phyloP scores from a whole-genome alignment of 2,888 invertebrate genomes.

The Physocephala rufipes region DNA sequence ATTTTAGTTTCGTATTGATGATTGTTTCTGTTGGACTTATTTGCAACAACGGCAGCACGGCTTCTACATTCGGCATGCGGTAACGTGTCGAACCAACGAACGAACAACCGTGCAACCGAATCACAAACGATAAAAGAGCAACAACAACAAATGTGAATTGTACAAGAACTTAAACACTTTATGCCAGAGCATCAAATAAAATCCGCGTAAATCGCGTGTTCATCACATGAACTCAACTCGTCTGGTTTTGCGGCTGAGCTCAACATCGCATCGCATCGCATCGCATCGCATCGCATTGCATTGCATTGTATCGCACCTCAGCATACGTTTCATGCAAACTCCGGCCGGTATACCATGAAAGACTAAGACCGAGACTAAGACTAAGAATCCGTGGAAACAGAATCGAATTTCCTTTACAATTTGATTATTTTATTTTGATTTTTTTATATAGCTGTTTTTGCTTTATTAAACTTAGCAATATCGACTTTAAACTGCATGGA shows the following conservation, averaged over 20 bases:
- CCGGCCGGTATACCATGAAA: neutral
- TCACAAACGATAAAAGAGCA: too few relatives aligned
- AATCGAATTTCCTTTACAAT: constrained; percentile 22
- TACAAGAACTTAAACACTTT: constrained; percentile 13
- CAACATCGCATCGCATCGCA: constrained; percentile 1
- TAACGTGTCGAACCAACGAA: constrained; percentile 5
- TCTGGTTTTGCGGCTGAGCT: neutral
- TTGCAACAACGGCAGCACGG: neutral
- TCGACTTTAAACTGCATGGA: neutral
- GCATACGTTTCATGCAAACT: constrained; percentile 1
- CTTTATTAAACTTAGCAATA: constrained; percentile 20
- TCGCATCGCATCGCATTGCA: neutral
- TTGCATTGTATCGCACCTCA: constrained; percentile 7
- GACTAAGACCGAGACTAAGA: neutral
- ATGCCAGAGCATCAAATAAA: constrained; percentile 25
- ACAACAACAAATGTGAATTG: neutral
- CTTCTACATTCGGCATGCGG: constrained; percentile 22
- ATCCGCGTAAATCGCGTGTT: constrained; percentile 46
- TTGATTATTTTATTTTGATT: constrained; percentile 5
- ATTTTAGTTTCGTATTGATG: neutral
- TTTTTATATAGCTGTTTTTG: constrained; percentile 22
- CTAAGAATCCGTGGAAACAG: constrained; percentile 27
- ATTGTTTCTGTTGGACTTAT: constrained; percentile 14
- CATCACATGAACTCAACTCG: constrained; percentile 43
- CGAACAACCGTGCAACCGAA: too few relatives aligned